These are phyloP conservation scores for Heliconius nattereri DNA, from an alignment of 1,140 invertebrate genomes.

Conservation along the genomic window DNA sequence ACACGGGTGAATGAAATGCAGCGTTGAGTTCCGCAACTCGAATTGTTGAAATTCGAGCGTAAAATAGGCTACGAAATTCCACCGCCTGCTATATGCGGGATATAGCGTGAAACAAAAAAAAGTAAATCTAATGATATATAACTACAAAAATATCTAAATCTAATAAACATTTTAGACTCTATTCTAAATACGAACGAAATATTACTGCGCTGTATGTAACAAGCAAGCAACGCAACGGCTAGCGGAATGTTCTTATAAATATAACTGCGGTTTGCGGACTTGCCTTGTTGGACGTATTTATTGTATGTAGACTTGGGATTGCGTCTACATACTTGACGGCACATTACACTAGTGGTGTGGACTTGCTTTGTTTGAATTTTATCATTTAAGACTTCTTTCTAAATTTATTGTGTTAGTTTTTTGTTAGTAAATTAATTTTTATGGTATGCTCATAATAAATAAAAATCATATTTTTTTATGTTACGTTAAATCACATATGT, in stretches of 20 bases:
- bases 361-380: not conserved
- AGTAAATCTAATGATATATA: not conserved
- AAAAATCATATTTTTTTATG: no score
- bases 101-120: not conserved
- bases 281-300: constrained; percentile 5
- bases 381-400: not conserved
- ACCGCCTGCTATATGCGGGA: not conserved
- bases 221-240: not conserved
- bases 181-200: not conserved
- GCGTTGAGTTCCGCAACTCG: no score
- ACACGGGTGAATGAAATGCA: no score
- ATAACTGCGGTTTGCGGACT: constrained; percentile 21
- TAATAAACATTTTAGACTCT: not conserved
- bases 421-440: no score
- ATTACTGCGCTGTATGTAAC: not conserved
- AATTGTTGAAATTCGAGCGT: no score
- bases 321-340: not conserved
- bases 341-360: not conserved
- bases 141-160: not conserved
- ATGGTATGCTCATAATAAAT: no score
- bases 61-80: no score
- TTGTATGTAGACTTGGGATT: not conserved
- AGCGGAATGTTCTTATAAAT: constrained; percentile 30
- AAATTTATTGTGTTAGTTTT: not conserved
- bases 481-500: not conserved